phyloP scores from a whole-genome alignment of 2,888 invertebrate species.

The Pollenia griseotomentosa region DNA sequence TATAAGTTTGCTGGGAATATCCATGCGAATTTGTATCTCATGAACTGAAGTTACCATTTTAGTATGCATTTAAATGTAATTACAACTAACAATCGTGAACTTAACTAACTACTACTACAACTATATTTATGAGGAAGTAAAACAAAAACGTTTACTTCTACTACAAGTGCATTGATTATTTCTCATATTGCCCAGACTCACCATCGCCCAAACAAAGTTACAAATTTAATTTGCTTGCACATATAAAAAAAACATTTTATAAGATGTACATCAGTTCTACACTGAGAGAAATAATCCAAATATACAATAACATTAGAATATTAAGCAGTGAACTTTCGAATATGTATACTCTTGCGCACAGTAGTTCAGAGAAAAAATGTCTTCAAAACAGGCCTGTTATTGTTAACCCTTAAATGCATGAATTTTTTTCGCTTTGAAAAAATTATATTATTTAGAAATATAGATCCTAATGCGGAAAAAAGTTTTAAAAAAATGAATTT shows the following conservation, averaged over 20 bases:
- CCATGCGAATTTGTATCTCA: conserved; percentile 26
- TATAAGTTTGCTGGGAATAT: neutral
- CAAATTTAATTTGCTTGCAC: neutral
- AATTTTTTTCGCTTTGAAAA: too few species aligned
- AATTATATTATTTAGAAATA: too few species aligned
- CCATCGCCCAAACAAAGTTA: neutral
- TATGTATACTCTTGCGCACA: too few species aligned
- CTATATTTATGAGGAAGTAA: neutral
- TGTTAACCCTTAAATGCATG: too few species aligned
- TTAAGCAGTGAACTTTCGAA: too few species aligned
- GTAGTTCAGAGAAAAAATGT: too few species aligned
- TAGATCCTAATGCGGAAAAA: too few species aligned
- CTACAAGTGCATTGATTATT: too few species aligned
- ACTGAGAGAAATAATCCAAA: neutral
- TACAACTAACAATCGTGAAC: conserved; percentile 74
- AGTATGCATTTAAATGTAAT: conserved; percentile 80
- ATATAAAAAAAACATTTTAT: neutral
- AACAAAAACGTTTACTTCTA: conserved; percentile 8
- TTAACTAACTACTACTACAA: conserved; percentile 43
- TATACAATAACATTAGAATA: too few species aligned
- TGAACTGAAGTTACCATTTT: conserved; percentile 73
- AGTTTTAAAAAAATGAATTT: too few species aligned
- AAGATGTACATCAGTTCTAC: neutral
- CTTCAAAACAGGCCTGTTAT: too few species aligned
- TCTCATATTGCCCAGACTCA: neutral